Conservation (phyloP, 1,140 invertebrate genomes). For the Glomeris maerens region DNA sequence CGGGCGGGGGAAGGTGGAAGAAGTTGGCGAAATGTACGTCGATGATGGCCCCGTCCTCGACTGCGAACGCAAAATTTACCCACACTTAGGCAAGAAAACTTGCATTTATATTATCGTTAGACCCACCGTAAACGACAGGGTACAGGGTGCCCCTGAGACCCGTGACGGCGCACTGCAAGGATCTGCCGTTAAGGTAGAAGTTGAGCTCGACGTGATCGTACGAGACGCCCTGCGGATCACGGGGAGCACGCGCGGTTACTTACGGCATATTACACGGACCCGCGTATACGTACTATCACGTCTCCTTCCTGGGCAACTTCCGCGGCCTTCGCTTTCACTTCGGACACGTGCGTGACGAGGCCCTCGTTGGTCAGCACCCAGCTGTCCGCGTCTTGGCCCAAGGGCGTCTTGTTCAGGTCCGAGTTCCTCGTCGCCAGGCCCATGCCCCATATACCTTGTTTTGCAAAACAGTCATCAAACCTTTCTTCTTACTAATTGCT, state of each 20-base stretch:
- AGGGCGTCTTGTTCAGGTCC: constrained; percentile 66
- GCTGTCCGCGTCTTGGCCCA: constrained; percentile 73
- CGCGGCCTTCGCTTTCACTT: constrained; percentile 55
- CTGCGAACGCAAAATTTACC: constrained; percentile 43
- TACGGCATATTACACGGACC: neutral
- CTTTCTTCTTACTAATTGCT: no score
- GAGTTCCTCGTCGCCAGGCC: constrained; percentile 77
- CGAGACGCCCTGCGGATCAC: constrained; percentile 52
- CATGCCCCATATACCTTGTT: constrained; percentile 69
- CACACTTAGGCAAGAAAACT: neutral
- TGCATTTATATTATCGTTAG: neutral
- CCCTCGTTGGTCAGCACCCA: constrained; percentile 89
- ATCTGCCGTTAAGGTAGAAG: constrained; percentile 86
- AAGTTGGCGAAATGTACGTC: constrained; percentile 88
- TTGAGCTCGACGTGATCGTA: constrained; percentile 95
- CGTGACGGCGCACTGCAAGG: constrained; percentile 64
- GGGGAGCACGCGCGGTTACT: no score
- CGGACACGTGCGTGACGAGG: constrained; percentile 63
- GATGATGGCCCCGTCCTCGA: constrained; percentile 92
- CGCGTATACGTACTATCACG: constrained; percentile 52
- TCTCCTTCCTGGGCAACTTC: constrained; percentile 73
- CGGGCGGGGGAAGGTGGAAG: constrained; percentile 61
- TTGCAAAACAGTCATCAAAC: no score
- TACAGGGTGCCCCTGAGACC: constrained; percentile 82
- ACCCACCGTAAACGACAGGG: constrained; percentile 82